phyloP scores from a whole-genome alignment of 2,113 vertebrate genomes.

The Crotalus viridis region DNA sequence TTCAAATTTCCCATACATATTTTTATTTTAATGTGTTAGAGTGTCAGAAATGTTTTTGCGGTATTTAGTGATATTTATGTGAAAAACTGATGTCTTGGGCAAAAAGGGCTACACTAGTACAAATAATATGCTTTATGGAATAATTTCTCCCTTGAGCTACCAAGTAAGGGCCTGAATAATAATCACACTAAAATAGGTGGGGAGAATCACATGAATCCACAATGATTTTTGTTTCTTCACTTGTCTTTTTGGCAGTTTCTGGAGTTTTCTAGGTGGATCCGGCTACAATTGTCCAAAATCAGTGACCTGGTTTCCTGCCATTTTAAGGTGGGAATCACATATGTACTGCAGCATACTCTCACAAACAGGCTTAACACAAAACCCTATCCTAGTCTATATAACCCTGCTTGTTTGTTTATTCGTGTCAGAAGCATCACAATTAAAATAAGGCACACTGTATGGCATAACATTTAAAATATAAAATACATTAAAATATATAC shows the following conservation, averaged over 20 bases:
- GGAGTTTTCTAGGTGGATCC: not conserved
- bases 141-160: not conserved
- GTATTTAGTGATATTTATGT: not conserved
- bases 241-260: not conserved
- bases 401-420: not conserved
- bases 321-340: not conserved
- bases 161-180: not conserved
- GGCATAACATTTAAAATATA: not conserved
- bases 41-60: not conserved
- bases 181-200: not conserved
- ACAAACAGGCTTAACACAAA: not conserved
- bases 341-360: not conserved
- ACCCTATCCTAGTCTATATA: not conserved
- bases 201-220: not conserved
- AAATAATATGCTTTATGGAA: not conserved
- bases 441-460: not conserved
- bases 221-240: not conserved
- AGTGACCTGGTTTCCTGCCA: not conserved
- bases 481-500: not conserved
- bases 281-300: not conserved
- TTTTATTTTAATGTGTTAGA: not conserved
- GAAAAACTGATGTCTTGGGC: not conserved
- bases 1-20: not conserved
- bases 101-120: not conserved
- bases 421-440: not conserved